Evolutionary conservation across 2,113 vertebrate species (phyloP).

Genomic region (Archocentrus centrarchus): DNA sequence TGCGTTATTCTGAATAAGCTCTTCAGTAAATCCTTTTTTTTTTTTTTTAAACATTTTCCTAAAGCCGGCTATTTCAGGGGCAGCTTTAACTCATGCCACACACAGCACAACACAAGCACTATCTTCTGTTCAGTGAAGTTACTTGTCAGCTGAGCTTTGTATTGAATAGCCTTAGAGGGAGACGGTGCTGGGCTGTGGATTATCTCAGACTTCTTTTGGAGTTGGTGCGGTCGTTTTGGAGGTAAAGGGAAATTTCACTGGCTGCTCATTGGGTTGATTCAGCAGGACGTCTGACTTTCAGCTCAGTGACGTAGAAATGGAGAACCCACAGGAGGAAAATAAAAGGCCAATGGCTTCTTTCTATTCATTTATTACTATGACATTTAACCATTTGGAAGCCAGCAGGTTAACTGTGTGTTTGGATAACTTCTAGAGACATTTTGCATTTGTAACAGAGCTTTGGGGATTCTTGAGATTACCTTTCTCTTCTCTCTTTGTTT

Average conservation of each 20-base stretch:
- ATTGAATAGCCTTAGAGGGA: not conserved
- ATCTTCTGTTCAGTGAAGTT: not conserved
- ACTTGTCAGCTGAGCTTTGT: not conserved
- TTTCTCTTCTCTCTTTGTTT: conserved; percentile 1
- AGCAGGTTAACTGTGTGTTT: not conserved
- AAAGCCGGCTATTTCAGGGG: not conserved
- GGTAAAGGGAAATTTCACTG: not conserved
- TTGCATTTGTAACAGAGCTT: not conserved
- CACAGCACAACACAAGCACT: not conserved
- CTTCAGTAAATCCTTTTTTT: not conserved
- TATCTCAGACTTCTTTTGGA: not conserved
- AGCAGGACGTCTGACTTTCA: not conserved
- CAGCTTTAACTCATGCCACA: not conserved
- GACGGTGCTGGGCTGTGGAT: not conserved
- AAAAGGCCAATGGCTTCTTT: not conserved
- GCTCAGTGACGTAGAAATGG: not conserved
- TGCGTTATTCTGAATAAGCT: not conserved
- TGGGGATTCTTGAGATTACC: not conserved
- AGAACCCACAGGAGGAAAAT: not conserved
- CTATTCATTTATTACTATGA: not conserved
- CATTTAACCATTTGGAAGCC: conserved; percentile 13
- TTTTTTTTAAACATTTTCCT: not conserved
- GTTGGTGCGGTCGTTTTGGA: not conserved
- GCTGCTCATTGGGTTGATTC: not conserved
- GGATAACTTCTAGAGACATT: conserved; percentile 4